Base-by-base conservation (phyloP, 2,888 invertebrate genomes). In the Cataglyphis cursor region DNA sequence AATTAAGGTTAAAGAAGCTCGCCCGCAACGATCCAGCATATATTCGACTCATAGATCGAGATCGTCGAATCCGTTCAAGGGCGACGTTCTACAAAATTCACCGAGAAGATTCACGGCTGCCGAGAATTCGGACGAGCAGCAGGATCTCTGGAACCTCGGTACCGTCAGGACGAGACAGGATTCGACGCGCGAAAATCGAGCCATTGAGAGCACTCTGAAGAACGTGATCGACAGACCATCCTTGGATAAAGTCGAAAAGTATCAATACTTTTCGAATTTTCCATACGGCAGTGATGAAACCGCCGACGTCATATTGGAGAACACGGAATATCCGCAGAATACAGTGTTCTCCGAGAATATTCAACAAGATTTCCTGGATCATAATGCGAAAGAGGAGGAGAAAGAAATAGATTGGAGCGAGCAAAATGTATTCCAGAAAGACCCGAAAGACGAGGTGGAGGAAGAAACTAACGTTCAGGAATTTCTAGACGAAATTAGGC, bases 401-500 rank as follows among this genome's bases (percentile, higher is more conserved):
- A 48, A 76, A 10, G 51, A 35, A 6, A 3, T 12, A 44, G 51
- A 62, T 21, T 70, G 70, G 78, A 70, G 44, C 44, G 78, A 9
- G 9, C 78, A 70, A 15, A 21, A 78, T 18, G 24, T 35, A 21
- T 78, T 78, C 57, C 68, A 78, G 12, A 48, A 70, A 10, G 70
- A 81, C 1, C 10, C 10, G 3, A 28, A 76, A 21, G 9, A 44
- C 44, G 44, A 41, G 8, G 35, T 31, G n/a, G 44, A 59, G 18
- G 35, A 80, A 6, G 70, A 70, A 35, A 48, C 31, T 8, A 84
- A 84, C 48, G 70, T 92, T 24, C 81, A 87, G 28, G 85, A 84
- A 51, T 87, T 93, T 62, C 82, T 93, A 5, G 89, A 92, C 6
- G 91, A 91, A 5, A 70, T 93, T 64, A 89, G 81, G 61, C 86